Evolutionary conservation across 2,113 vertebrate species (phyloP), one percentile per base, ranked within the genome.

Genomic region (Etheostoma cragini): DNA sequence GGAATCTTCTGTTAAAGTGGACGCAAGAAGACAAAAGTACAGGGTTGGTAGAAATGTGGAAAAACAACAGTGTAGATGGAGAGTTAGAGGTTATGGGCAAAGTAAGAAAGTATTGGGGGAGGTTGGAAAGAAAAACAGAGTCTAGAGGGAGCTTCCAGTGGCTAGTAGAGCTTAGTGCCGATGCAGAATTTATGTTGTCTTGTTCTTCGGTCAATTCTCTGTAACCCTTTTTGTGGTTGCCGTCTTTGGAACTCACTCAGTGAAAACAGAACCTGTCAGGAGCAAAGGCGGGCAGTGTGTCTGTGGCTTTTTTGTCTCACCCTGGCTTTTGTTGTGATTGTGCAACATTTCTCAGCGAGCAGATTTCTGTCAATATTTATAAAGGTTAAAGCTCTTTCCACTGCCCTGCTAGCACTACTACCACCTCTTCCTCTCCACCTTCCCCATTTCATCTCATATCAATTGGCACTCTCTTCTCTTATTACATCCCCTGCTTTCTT

Each of bases 381-480:
- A 90, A 91, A 93, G 87, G 91, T 93, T 92, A 89, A 85, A 87
- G 67, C 67, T 72, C 64, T 88, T 85, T 88, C 77, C 75, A n/a
- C 60, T 53, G 60, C 54, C 66, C 49, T 57, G 19, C 38, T 33
- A 74, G 45, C 72, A 42, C 61, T 54, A 3, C 62, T 64, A 64
- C 76, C 49, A 56, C 82, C 76, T 73, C 60, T 66, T 83, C 62
- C 42, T 82, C n/a, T 63, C 38, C 46, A 30, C 33, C 53, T 58
- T 81, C 50, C 67, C 76, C 61, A 47, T 72, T 87, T 80, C 33
- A 67, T 81, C 65, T 60, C 72, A 60, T 33, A 26, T 66, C 54
- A 57, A 72, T 76, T 70, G 74, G 54, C 8, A 42, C n/a, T 47
- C 24, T 42, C 22, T 7, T 64, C 19, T 69, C 45, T 57, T 70